These are phyloP conservation scores for Agrochola circellaris DNA, from an alignment of 2,888 invertebrate genomes.

Conservation along the genomic window DNA sequence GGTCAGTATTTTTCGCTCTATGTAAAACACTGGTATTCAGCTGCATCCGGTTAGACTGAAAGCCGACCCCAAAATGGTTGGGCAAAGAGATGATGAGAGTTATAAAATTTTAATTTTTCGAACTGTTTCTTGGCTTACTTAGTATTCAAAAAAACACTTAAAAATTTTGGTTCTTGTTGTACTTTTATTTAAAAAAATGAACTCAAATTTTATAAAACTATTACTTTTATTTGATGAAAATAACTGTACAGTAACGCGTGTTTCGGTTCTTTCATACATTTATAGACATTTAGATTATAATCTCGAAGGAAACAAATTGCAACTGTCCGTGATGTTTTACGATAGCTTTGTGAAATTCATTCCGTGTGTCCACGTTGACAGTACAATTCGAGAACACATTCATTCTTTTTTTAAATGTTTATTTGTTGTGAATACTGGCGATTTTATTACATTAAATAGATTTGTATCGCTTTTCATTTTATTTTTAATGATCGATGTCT, in stretches of 20 bases:
- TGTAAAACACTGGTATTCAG: no score
- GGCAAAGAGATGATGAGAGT: neutral
- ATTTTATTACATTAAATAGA: slow-evolving; percentile 18
- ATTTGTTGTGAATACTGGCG: neutral
- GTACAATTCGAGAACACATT: slow-evolving; percentile 32
- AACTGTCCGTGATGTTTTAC: slow-evolving; percentile 33
- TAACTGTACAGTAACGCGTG: neutral
- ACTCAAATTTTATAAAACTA: neutral
- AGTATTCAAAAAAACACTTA: neutral
- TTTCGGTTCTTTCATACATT: slow-evolving; percentile 15
- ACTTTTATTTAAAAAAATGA: neutral
- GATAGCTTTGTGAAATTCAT: slow-evolving; percentile 45
- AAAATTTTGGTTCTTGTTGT: no score
- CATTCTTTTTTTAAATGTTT: slow-evolving; percentile 5
- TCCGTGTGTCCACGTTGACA: slow-evolving; percentile 35
- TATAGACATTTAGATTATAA: slow-evolving; percentile 35
- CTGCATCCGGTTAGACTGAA: no score
- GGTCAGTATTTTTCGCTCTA: no score
- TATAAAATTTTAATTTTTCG: neutral
- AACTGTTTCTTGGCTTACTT: neutral
- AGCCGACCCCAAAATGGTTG: no score
- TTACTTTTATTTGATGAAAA: neutral
- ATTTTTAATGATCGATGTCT: slow-evolving; percentile 5
- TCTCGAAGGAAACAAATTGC: slow-evolving; percentile 48
- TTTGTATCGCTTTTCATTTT: slow-evolving; percentile 3